phyloP scores from a whole-genome alignment of 2,888 invertebrate genomes.

The Hypsopygia costalis region DNA sequence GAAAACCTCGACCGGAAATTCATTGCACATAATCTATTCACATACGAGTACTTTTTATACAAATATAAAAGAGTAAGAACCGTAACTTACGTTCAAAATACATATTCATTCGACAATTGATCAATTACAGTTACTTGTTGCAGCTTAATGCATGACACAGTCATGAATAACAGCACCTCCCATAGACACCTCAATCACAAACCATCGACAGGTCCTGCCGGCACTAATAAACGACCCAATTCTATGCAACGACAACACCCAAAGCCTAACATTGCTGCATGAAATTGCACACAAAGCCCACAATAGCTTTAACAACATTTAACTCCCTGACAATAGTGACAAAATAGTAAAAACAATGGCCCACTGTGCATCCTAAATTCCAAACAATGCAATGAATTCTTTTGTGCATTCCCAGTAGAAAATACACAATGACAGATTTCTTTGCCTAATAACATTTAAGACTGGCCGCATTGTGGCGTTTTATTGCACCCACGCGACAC shows the following conservation, averaged over 20 bases:
- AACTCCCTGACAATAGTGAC: conserved; percentile 72
- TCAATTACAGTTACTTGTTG: neutral
- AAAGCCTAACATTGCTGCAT: conserved; percentile 50
- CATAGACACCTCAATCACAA: conserved; percentile 56
- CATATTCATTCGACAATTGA: too few relatives aligned
- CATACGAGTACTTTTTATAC: too few relatives aligned
- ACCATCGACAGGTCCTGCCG: conserved; percentile 56
- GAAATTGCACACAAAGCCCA: conserved; percentile 59
- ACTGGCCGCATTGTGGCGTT: conserved; percentile 70
- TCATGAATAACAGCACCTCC: conserved; percentile 18
- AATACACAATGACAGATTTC: conserved; percentile 51
- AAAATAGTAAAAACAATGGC: conserved; percentile 63
- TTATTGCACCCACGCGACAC: conserved; percentile 76
- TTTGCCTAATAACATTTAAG: conserved; percentile 61
- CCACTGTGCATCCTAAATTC: conserved; percentile 50
- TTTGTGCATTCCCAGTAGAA: conserved; percentile 52
- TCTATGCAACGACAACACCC: conserved; percentile 54
- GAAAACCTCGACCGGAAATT: too few relatives aligned
- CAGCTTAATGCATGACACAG: too few relatives aligned
- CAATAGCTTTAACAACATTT: conserved; percentile 72
- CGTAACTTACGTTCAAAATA: too few relatives aligned
- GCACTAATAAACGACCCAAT: conserved; percentile 68
- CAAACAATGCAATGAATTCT: conserved; percentile 47
- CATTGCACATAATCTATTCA: too few relatives aligned
- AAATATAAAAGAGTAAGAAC: too few relatives aligned